phyloP scores from a whole-genome alignment of 2,888 invertebrate genomes.

The Prenolepis imparis region DNA sequence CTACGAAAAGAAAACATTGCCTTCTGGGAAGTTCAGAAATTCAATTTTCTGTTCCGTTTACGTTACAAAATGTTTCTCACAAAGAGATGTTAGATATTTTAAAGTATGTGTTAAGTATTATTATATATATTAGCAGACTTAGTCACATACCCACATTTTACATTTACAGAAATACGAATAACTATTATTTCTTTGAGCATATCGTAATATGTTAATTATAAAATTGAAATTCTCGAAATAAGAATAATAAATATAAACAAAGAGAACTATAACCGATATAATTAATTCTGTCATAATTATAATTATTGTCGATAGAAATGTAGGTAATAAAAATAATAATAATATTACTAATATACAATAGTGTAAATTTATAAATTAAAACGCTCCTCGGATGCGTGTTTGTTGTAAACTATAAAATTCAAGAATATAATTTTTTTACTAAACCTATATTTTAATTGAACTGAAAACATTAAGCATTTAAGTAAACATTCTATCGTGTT shows the following conservation, averaged over 20 bases:
- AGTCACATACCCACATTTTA: background rate
- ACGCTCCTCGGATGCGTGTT: background rate
- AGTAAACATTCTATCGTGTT: no score
- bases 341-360: background rate
- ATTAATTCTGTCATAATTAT: constrained; percentile 2
- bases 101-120: constrained; percentile 14
- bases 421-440: background rate
- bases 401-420: background rate
- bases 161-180: background rate
- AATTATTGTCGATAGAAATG: background rate
- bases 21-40: constrained; percentile 27
- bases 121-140: background rate
- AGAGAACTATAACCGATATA: background rate
- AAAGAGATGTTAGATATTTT: constrained; percentile 30
- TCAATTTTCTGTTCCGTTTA: constrained; percentile 53
- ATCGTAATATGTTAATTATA: background rate
- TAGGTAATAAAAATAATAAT: background rate
- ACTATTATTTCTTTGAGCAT: background rate
- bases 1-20: constrained; percentile 34
- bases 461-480: background rate
- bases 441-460: background rate
- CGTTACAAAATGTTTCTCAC: constrained; percentile 46
- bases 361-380: background rate
- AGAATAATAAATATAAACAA: background rate
- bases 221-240: background rate